These are phyloP conservation scores for Aldrovandia affinis DNA, from an alignment of 2,797 vertebrate genomes.

Conservation along the genomic window DNA sequence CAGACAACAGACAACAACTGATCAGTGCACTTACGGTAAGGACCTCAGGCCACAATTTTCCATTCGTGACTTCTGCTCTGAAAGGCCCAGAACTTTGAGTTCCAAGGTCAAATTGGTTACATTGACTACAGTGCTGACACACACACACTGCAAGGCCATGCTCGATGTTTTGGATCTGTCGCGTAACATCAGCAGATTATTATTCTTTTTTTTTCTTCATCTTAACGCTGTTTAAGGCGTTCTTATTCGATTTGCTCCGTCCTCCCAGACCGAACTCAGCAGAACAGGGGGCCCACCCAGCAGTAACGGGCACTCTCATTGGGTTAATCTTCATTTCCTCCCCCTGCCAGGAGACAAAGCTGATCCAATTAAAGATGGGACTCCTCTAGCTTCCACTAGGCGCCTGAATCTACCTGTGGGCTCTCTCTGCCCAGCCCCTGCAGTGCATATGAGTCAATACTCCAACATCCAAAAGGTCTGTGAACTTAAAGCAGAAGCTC, in stretches of 20 bases:
- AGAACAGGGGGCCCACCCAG: not conserved
- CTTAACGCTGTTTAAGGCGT: not conserved
- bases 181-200: not conserved
- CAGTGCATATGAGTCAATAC: not conserved
- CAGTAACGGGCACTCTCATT: not conserved
- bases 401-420: not conserved
- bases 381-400: not conserved
- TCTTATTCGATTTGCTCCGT: not conserved
- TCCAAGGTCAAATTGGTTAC: not conserved
- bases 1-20: not conserved
- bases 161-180: not conserved
- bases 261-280: not conserved
- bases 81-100: not conserved
- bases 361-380: not conserved
- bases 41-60: not conserved
- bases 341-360: not conserved
- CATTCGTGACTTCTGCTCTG: not conserved
- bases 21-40: not conserved
- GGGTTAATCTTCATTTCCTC: not conserved
- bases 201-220: not conserved
- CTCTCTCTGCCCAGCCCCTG: not conserved
- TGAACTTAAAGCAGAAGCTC: not conserved
- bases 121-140: not conserved
- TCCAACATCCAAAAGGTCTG: not conserved
- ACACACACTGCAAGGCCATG: not conserved